Evolutionary conservation across 2,797 vertebrate genomes (phyloP).

Genomic region (Platyrinchus mystaceus): DNA sequence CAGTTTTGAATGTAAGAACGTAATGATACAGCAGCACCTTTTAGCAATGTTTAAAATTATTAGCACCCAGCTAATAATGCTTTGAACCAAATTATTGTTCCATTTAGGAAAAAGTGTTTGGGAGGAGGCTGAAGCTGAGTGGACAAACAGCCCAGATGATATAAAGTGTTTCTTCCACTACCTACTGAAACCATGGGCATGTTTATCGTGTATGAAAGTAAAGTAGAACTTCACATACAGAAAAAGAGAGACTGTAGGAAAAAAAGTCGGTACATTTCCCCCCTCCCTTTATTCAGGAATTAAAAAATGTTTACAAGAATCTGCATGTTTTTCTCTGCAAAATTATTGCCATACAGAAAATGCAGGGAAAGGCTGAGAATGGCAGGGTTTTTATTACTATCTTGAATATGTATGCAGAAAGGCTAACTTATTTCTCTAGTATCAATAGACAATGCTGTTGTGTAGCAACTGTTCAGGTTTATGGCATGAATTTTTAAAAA

Average conservation of each 20-base stretch:
- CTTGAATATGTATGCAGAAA: neutral
- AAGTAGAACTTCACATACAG: neutral
- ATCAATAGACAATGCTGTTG: neutral
- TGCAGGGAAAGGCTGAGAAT: neutral
- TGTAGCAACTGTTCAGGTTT: neutral
- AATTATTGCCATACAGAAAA: neutral
- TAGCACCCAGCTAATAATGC: neutral
- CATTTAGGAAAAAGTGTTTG: neutral
- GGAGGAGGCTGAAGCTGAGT: neutral
- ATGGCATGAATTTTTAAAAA: neutral
- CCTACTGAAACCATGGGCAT: neutral
- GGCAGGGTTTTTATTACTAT: neutral
- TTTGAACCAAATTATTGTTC: conserved; percentile 16
- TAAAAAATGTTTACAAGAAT: conserved; percentile 32
- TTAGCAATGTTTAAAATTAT: neutral
- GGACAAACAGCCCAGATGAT: neutral
- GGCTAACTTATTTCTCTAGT: neutral
- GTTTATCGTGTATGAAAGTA: neutral
- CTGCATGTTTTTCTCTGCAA: neutral
- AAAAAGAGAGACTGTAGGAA: neutral
- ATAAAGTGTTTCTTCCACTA: neutral
- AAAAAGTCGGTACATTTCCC: neutral
- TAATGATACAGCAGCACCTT: neutral
- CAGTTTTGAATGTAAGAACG: neutral
- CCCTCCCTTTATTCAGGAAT: conserved; percentile 10